Evolutionary conservation across 1,140 invertebrate genomes (phyloP), one percentile per base, ranked within the genome.

Genomic region (Scaptodrosophila lebanonensis): DNA sequence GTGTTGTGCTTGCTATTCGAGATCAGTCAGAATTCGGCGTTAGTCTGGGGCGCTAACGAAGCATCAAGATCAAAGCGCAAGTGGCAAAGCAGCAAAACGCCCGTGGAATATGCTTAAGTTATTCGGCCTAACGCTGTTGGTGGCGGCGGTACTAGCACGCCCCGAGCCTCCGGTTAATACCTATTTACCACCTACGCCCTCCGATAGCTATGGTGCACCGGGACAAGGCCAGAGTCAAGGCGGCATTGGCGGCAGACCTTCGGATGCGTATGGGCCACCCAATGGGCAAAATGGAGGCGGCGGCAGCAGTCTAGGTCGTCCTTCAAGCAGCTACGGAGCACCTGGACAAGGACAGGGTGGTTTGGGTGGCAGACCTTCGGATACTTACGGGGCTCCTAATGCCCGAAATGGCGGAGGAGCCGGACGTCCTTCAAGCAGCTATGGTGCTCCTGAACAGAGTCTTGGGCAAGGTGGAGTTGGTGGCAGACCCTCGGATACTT

Each of bases 101-200:
- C 33, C 25, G 60, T 58, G 69, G 75, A 73, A 71, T 79, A 79
- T 82, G 75, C 83, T 70, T 56, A 82, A 82, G 62, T 44, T 82
- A 60, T 49, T 82, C 45, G 66, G 76, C 48, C 16, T 83, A 50
- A 68, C 91, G 32, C 64, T 89, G 36, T 57, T 90, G 42, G 32
- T 85, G 58, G 50, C 66, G 16, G 45, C 69, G 48, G 70, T 89
- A 53, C 63, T 88, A 60, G 89, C 88, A 58, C 82, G 87, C 35
- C 88, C 92, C 33, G 92, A 94, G 73, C 92, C 92, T 25, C 92
- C 92, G 11, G 91, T 92, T 2, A 93, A 91, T 82, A 91, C 91
- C 8, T 93, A 93, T 58, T 86, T 92, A 66, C 91, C 91, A 72
- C 91, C 91, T 11, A 53, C 77, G 22, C 83, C 85, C n/a, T 85